Evolutionary conservation across 2,113 vertebrate species (phyloP), one percentile per base, ranked within the genome.

Genomic region (Gymnorhina tibicen): DNA sequence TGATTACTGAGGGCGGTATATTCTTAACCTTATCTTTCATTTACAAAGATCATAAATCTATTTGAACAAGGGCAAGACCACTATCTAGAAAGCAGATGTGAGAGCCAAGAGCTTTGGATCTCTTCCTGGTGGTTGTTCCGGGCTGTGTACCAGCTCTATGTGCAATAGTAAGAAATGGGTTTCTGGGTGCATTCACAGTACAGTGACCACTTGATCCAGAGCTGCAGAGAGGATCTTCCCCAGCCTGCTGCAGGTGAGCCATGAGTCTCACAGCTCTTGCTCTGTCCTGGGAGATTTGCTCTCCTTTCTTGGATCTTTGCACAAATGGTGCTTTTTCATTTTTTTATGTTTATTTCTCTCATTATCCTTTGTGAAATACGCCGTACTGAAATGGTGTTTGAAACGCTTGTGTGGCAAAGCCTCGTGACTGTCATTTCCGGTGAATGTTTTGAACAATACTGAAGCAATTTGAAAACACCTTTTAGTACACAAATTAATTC

Each of bases 21-120:
- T 87, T 87, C 80, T 85, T 93, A 90, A 93, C 75, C 72, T 88
- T 90, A 59, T 75, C 63, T 94, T 75, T 91, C 87, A 91, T 86
- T 92, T 91, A 73, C 1, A 0, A 41, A 92, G 63, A 53, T 81
- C 76, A 60, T 93, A 78, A 96, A 96, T 89, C 77, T 49, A 49
- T 58, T 42, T 0, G 4, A 89, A 62, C 46, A 85, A 87, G 91
- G 86, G 80, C 80, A 94, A 82, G 88, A 39, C 76, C 62, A 50
- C 73, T 96, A 5, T 87, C 76, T 94, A 78, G 93, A 82, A 93
- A 91, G 91, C 73, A 92, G 69, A 64, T 26, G 55, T 24, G 47
- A 62, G 77, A 93, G 93, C 92, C 86, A 89, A 64, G 69, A 93
- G 52, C 77, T 87, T 47, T 92, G 95, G 70, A 42, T 50, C 41